A percentile compares a stretch with the other conserved stretches of the same genome.
These are phyloP conservation scores for Allobates femoralis DNA, from an alignment of 2,797 vertebrate species.

Conservation along the genomic window DNA sequence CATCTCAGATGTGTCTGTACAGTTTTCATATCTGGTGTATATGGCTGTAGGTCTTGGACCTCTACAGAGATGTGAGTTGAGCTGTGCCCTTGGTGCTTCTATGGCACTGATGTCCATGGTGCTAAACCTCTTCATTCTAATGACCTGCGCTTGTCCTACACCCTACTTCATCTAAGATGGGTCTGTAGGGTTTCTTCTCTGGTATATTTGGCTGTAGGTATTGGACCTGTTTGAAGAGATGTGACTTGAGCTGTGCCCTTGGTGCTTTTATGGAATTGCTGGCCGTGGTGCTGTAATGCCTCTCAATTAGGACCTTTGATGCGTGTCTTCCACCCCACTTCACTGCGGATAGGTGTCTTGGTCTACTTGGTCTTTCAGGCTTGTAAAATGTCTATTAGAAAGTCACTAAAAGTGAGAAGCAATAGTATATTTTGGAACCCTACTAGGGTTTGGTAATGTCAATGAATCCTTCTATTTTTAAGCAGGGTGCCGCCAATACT, in stretches of 20 bases:
- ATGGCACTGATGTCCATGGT: slow-evolving; percentile 5
- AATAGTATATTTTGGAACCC: not conserved
- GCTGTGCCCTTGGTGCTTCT: slow-evolving; percentile 2
- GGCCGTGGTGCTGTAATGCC: not conserved
- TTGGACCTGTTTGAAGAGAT: not conserved
- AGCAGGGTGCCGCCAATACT: not conserved
- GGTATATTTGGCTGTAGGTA: not conserved
- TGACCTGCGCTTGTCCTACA: too few relatives aligned
- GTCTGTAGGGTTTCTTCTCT: not conserved
- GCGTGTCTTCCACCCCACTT: slow-evolving; percentile 21
- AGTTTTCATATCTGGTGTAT: not conserved
- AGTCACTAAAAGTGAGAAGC: not conserved
- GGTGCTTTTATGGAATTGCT: slow-evolving; percentile 8
- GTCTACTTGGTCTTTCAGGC: not conserved
- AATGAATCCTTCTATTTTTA: not conserved
- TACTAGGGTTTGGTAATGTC: not conserved
- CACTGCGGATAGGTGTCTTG: not conserved
- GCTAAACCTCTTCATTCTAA: not conserved
- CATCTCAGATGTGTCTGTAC: not conserved
- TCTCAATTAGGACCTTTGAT: not conserved
- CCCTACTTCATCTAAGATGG: slow-evolving; percentile 15
- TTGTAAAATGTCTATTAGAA: not conserved
- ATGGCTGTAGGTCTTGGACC: not conserved
- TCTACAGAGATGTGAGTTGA: not conserved
- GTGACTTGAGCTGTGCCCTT: not conserved